These are phyloP conservation scores for Vespertilio murinus DNA, from an alignment of 2,797 vertebrate species.

Conservation along the genomic window DNA sequence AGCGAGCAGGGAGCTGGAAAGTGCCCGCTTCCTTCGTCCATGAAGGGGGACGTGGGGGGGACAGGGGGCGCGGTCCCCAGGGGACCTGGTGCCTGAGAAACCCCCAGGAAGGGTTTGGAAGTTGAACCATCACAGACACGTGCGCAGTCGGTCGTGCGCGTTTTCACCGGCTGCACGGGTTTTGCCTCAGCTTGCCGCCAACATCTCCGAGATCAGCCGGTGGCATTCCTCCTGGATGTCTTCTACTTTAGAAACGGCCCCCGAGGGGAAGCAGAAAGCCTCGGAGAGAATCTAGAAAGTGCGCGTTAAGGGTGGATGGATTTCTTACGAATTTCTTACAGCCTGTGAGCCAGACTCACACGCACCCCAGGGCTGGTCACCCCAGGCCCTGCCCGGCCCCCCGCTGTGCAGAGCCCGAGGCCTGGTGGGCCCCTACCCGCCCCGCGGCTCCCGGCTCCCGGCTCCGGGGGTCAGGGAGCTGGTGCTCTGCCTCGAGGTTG, in stretches of 20 bases:
- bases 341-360: not conserved
- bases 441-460: too few species aligned
- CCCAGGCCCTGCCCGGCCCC: not conserved
- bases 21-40: not conserved
- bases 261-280: not conserved
- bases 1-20: not conserved
- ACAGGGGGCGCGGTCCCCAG: not conserved
- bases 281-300: not conserved
- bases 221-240: not conserved
- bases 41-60: not conserved
- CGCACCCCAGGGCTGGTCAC: not conserved
- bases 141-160: not conserved
- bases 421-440: not conserved
- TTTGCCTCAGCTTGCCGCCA: conserved; percentile 45
- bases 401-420: not conserved
- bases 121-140: conserved; percentile 34
- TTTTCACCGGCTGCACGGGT: conserved; percentile 37
- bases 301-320: not conserved
- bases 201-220: conserved; percentile 43
- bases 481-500: not conserved
- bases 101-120: not conserved
- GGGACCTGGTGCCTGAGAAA: not conserved
- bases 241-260: conserved; percentile 37
- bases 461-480: not conserved
- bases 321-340: not conserved